A percentile compares a stretch with the other conserved stretches of the same genome.
These are phyloP conservation scores for Calameuta filiformis DNA, from an alignment of 2,888 invertebrate species.

Conservation along the genomic window DNA sequence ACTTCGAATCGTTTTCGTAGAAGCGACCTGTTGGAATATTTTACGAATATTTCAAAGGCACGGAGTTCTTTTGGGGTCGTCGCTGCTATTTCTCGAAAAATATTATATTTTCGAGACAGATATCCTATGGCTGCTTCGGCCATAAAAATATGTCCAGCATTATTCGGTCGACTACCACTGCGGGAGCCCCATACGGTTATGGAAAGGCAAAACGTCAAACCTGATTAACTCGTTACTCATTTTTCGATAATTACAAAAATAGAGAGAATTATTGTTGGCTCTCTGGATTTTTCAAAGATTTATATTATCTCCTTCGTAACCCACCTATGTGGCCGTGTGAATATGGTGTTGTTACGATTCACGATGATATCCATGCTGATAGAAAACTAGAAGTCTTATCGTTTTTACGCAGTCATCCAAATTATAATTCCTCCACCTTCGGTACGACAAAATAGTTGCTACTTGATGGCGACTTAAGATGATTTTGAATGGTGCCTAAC, in stretches of 20 bases:
- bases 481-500: slow-evolving; percentile 63
- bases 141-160: slow-evolving; percentile 21
- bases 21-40: slow-evolving; percentile 14
- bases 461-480: slow-evolving; percentile 63
- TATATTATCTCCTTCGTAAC: not conserved
- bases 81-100: not conserved
- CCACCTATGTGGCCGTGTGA: not conserved
- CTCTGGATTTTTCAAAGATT: not conserved
- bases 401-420: slow-evolving; percentile 24
- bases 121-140: slow-evolving; percentile 17
- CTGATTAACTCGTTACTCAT: slow-evolving; percentile 18
- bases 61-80: not conserved
- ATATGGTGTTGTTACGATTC: not conserved
- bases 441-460: slow-evolving; percentile 57
- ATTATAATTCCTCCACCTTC: slow-evolving; percentile 30
- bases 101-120: slow-evolving; percentile 17
- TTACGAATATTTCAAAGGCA: slow-evolving; percentile 18
- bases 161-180: slow-evolving; percentile 12
- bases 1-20: slow-evolving; percentile 3
- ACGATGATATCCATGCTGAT: not conserved
- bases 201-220: slow-evolving; percentile 17
- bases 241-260: slow-evolving; percentile 20
- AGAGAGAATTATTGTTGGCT: not conserved
- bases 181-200: slow-evolving; percentile 11
- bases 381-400: slow-evolving; percentile 1